Evolutionary conservation across 2,888 invertebrate species (phyloP).

Genomic region (Tiliacea citrago): DNA sequence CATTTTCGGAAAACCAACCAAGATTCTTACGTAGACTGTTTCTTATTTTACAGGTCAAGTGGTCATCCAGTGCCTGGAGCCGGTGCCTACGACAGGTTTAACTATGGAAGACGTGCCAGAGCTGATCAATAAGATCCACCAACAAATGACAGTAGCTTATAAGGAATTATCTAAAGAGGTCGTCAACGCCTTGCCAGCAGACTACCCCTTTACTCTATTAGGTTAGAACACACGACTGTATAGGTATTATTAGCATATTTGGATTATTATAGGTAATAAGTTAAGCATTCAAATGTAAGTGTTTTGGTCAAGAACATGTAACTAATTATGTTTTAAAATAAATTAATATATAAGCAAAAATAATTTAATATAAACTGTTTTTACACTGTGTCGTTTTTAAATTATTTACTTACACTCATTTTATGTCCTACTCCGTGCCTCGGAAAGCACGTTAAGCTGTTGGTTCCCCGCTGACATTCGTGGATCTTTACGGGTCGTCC

Average conservation of each 20-base stretch:
- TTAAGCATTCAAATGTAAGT: not conserved
- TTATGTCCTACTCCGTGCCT: not conserved
- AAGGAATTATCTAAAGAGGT: constrained; percentile 86
- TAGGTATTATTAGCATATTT: constrained; percentile 35
- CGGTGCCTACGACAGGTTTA: constrained; percentile 86
- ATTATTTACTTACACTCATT: not conserved
- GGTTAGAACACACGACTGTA: constrained; percentile 63
- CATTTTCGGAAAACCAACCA: not conserved
- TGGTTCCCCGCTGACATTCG: too few relatives aligned
- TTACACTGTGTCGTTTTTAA: not conserved
- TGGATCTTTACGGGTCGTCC: too few relatives aligned
- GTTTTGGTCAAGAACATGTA: not conserved
- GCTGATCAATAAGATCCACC: constrained; percentile 82
- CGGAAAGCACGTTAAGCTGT: too few relatives aligned
- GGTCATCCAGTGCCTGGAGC: constrained; percentile 88
- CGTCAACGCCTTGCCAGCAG: constrained; percentile 78
- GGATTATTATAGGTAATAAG: not conserved
- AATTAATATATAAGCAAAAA: constrained; percentile 1
- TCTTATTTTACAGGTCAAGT: constrained; percentile 84
- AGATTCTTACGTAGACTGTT: not conserved
- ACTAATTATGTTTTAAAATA: not conserved
- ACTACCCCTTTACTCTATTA: constrained; percentile 79
- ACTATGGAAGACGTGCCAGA: constrained; percentile 85
- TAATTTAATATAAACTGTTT: not conserved
- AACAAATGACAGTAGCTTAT: constrained; percentile 85